These are phyloP conservation scores for Chloroceryle amazona DNA, from an alignment of 2,797 vertebrate species.

Conservation along the genomic window DNA sequence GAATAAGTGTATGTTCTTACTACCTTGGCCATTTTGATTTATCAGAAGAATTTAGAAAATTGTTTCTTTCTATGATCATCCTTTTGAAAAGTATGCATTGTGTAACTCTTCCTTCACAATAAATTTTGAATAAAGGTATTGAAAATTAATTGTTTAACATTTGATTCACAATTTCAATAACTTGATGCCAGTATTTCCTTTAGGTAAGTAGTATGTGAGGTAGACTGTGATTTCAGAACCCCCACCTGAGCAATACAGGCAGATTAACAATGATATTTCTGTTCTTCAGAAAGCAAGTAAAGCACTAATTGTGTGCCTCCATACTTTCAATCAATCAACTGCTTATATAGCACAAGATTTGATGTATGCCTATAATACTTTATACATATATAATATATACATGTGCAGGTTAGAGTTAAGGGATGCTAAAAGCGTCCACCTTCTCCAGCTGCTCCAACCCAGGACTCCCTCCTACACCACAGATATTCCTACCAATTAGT, in stretches of 20 bases:
- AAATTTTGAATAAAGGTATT: neutral
- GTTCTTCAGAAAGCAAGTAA: neutral
- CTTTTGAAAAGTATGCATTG: neutral
- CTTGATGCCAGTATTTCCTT: neutral
- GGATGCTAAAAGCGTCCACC: neutral
- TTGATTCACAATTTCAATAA: neutral
- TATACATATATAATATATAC: neutral
- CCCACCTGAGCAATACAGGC: neutral
- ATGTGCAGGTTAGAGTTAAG: neutral
- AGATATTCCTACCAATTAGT: neutral
- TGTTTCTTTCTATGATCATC: neutral
- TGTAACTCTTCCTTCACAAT: neutral
- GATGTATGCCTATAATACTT: neutral
- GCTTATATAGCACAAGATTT: neutral
- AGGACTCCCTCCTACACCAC: neutral
- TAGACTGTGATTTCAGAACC: neutral
- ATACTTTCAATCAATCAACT: neutral
- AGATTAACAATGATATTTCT: neutral
- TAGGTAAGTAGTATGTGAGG: neutral
- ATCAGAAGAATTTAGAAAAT: neutral
- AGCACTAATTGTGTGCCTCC: neutral
- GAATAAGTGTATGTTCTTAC: neutral
- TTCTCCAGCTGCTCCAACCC: neutral
- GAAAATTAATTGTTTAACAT: neutral
- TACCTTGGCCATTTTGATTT: constrained; percentile 14